Base-by-base conservation (phyloP, 2,888 invertebrate genomes). In the Apodemia hepburni region DNA sequence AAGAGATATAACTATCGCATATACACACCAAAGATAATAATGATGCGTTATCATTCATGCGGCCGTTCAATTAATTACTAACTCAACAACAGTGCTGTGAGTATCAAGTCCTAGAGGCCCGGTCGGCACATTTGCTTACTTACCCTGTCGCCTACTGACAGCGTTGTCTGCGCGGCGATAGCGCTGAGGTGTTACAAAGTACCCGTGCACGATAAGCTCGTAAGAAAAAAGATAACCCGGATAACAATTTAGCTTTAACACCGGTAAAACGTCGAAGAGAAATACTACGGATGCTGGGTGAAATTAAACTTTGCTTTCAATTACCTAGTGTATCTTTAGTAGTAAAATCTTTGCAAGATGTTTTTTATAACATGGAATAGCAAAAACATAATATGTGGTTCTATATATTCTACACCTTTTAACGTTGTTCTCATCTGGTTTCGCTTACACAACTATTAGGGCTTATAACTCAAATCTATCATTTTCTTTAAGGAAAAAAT, bases 111-210 rank as follows among this genome's bases (percentile, higher is more conserved):
- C 22, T 54, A 59, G 57, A 61, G 61, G 68, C 64, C 42, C 60
- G 65, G 62, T 61, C 65, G 65, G 69, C 70, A 68, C 67, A 69
- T 68, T 71, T 69, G 66, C 68, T 71, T 64, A 66, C 69, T 66
- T 66, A 66, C 67, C 66, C 64, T 64, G 66, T 70, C 70, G 68
- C 67, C 64, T 59, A 66, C 62, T 67, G 68, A 68, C 69, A 68
- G 67, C 65, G 64, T 66, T 67, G 70, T 70, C 68, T 65, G 61
- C 66, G 47, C 61, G 3, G 47, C 61, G 57, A 65, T 65, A 61
- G 58, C 57, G 59, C 35, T 59, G 51, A 51, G 63, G 61, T 61
- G 68, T 62, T 64, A 62, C 65, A 51, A 51, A 51, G 51, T 51
- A 51, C 49, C 22, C 51, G 22, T 17, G 51, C 51, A 54, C 51